phyloP scores from a whole-genome alignment of 2,113 vertebrate species.

The Vidua macroura region DNA sequence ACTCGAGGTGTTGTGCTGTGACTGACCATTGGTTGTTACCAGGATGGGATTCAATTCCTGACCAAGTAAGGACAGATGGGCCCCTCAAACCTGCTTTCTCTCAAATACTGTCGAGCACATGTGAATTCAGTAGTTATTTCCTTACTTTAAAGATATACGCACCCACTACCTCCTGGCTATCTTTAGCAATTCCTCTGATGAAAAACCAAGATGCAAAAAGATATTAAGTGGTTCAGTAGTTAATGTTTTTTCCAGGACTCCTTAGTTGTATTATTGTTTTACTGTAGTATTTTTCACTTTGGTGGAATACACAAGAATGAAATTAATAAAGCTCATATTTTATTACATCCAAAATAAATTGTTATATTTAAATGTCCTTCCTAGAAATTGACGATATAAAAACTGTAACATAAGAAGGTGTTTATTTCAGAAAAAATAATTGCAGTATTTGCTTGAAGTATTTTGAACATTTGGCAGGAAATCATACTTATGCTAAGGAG shows the following conservation, averaged over 20 bases:
- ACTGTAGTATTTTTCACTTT: constrained; percentile 53
- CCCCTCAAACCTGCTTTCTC: constrained; percentile 27
- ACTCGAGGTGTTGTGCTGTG: background rate
- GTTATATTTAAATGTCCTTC: constrained; percentile 63
- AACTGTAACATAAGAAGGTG: constrained; percentile 63
- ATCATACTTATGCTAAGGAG: constrained; percentile 48
- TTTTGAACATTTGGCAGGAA: constrained; percentile 53
- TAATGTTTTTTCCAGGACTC: constrained; percentile 62
- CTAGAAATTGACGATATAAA: constrained; percentile 51
- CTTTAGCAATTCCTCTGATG: constrained; percentile 43
- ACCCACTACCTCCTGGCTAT: constrained; percentile 46
- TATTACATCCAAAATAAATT: constrained; percentile 65
- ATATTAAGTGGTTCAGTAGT: constrained; percentile 50
- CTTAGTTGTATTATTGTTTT: constrained; percentile 38
- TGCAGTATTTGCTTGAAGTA: constrained; percentile 61
- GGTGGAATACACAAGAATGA: constrained; percentile 58
- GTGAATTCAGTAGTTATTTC: constrained; percentile 53
- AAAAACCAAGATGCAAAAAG: constrained; percentile 60
- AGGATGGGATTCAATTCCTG: background rate
- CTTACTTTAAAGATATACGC: constrained; percentile 30
- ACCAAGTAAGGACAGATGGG: background rate
- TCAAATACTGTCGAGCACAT: background rate
- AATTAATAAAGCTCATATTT: constrained; percentile 64
- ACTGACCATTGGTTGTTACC: background rate
- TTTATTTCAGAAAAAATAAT: constrained; percentile 69